Evolutionary conservation across 2,113 vertebrate species (phyloP).

Genomic region (Thalassoma bifasciatum): DNA sequence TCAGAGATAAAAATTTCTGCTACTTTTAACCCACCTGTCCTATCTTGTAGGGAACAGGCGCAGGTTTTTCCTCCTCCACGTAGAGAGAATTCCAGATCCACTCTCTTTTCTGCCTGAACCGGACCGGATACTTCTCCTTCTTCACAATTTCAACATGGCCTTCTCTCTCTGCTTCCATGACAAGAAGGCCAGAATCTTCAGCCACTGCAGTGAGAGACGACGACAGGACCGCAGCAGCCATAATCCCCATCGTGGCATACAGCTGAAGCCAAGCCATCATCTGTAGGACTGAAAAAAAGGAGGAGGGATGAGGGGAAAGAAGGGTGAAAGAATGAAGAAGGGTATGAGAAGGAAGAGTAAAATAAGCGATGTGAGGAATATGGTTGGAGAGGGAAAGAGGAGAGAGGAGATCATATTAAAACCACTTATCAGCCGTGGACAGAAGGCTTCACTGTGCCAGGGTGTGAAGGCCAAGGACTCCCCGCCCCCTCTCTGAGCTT

Average conservation of each 20-base stretch:
- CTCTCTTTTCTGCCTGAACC: constrained; percentile 82
- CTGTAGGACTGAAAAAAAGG: constrained; percentile 34
- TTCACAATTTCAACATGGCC: constrained; percentile 11
- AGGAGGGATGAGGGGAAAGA: not conserved
- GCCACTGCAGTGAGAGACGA: not conserved
- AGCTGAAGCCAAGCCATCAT: constrained; percentile 67
- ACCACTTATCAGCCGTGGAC: constrained; percentile 77
- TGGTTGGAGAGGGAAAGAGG: constrained; percentile 32
- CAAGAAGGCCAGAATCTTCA: constrained; percentile 29
- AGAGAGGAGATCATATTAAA: constrained; percentile 73
- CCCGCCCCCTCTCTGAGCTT: constrained; percentile 48
- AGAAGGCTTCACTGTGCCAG: constrained; percentile 67
- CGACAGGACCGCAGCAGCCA: constrained; percentile 38
- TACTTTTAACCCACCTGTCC: constrained; percentile 84
- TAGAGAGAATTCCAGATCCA: constrained; percentile 93
- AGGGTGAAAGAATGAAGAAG: constrained; percentile 8
- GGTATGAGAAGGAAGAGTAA: constrained; percentile 4
- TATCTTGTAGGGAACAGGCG: constrained; percentile 78
- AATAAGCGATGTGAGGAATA: constrained; percentile 27
- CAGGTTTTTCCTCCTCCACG: constrained; percentile 84
- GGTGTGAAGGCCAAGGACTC: constrained; percentile 71
- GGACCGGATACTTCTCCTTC: constrained; percentile 62
- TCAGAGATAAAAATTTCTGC: too few relatives aligned
- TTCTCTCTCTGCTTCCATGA: not conserved
- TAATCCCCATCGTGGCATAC: constrained; percentile 48